A percentile compares a stretch with the other conserved stretches of the same genome.
These are phyloP conservation scores for human DNA, from an alignment of 2,113 vertebrate species.

Conservation along the genomic window DNA sequence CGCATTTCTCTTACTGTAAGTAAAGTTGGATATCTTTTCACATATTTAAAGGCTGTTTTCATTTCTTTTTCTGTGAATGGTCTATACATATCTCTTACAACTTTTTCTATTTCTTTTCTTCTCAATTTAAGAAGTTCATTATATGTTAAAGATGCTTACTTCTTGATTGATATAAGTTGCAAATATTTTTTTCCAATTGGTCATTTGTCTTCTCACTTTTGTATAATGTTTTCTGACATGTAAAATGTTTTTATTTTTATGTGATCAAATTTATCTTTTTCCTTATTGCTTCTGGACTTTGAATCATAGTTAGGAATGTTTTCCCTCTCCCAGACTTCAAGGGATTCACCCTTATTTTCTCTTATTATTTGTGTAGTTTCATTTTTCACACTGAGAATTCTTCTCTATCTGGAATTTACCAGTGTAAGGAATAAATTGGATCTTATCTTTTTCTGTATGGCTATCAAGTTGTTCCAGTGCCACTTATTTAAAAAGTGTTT, in stretches of 20 bases:
- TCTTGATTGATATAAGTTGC: not conserved
- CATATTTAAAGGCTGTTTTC: not conserved
- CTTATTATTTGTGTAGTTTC: not conserved
- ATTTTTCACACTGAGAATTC: not conserved
- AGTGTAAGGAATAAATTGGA: not conserved
- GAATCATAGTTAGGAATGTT: not conserved
- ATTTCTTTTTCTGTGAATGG: not conserved
- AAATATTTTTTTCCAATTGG: not conserved
- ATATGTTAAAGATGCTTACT: not conserved
- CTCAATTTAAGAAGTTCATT: not conserved
- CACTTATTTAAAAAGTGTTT: not conserved
- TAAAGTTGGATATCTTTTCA: not conserved
- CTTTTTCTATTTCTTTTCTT: not conserved
- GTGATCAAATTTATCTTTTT: not conserved
- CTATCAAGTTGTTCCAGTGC: not conserved
- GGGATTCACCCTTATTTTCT: not conserved
- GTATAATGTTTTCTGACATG: not conserved
- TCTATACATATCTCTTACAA: not conserved
- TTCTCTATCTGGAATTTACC: constrained; percentile 10
- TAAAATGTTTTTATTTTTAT: constrained; percentile 14
- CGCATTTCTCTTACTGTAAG: not conserved
- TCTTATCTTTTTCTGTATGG: not conserved
- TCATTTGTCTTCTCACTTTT: not conserved
- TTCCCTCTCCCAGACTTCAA: not conserved
- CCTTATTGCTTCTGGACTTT: not conserved